Conservation (phyloP, 2,888 invertebrate genomes). For the Meiosimyza platycephala region DNA sequence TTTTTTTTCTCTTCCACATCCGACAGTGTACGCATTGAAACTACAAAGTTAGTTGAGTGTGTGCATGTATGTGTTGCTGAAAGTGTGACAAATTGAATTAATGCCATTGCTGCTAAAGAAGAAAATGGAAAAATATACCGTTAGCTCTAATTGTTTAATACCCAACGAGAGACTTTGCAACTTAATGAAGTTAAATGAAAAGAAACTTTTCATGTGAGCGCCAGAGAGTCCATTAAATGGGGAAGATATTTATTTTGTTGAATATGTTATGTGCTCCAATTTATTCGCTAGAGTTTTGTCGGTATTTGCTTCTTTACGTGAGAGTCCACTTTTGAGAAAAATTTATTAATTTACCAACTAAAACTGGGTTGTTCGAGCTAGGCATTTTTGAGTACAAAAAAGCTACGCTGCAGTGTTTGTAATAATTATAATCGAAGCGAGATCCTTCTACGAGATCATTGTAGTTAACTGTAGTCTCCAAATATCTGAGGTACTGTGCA, state of each 20-base stretch:
- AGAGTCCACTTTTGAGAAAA: too few relatives aligned
- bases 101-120: slow-evolving; percentile 46
- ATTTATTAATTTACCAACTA: too few relatives aligned
- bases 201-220: neutral
- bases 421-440: too few relatives aligned
- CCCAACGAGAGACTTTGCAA: slow-evolving; percentile 44
- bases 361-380: too few relatives aligned
- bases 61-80: slow-evolving; percentile 52
- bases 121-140: slow-evolving; percentile 47
- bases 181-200: slow-evolving; percentile 42
- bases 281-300: too few relatives aligned
- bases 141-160: slow-evolving; percentile 60
- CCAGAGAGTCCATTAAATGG: slow-evolving; percentile 25
- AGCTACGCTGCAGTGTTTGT: too few relatives aligned
- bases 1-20: neutral
- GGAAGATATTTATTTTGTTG: neutral
- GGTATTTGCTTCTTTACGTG: too few relatives aligned
- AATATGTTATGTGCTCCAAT: too few relatives aligned
- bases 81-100: slow-evolving; percentile 53
- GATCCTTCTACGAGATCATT: too few relatives aligned
- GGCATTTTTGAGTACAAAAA: too few relatives aligned
- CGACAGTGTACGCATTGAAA: neutral
- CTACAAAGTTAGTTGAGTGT: slow-evolving; percentile 13
- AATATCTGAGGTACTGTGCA: too few relatives aligned
- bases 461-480: too few relatives aligned